Conservation (phyloP, 2,888 invertebrate species). For the Drosophila differens region DNA sequence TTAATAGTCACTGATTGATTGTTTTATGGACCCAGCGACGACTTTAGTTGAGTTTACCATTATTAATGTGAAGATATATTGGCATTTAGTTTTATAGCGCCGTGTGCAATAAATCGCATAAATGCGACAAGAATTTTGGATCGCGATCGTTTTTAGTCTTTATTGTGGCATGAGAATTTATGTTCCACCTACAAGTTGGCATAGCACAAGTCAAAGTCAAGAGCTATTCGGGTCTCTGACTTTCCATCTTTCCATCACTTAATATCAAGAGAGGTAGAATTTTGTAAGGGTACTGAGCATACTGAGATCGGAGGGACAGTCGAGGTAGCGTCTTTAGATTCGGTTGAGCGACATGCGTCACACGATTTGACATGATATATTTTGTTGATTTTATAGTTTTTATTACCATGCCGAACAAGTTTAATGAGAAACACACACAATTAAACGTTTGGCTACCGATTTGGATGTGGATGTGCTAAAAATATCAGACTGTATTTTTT, state of each 20-base stretch:
- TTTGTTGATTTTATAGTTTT: slow-evolving; percentile 69
- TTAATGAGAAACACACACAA: slow-evolving; percentile 22
- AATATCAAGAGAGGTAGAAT: not conserved
- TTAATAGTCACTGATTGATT: slow-evolving; percentile 60
- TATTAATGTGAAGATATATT: slow-evolving; percentile 29
- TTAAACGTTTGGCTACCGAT: slow-evolving; percentile 34
- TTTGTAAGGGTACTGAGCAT: not conserved
- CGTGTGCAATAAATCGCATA: slow-evolving; percentile 75
- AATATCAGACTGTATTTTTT: slow-evolving; percentile 34
- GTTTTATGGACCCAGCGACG: slow-evolving; percentile 41
- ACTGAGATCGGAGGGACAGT: not conserved
- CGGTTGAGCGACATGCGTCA: slow-evolving; percentile 70
- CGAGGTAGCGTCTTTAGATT: slow-evolving; percentile 39
- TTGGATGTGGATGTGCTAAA: slow-evolving; percentile 42
- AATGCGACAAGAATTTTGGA: slow-evolving; percentile 48
- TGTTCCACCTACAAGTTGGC: slow-evolving; percentile 33
- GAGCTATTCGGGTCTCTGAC: slow-evolving; percentile 32
- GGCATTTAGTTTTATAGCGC: slow-evolving; percentile 43
- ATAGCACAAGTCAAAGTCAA: slow-evolving; percentile 69
- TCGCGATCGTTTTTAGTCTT: not conserved
- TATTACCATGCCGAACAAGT: slow-evolving; percentile 49
- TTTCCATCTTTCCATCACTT: not conserved
- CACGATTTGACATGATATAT: slow-evolving; percentile 71
- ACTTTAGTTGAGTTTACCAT: not conserved
- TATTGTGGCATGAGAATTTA: slow-evolving; percentile 39